These are phyloP conservation scores for Cataglyphis hispanica DNA, from an alignment of 1,140 invertebrate genomes.

Conservation along the genomic window DNA sequence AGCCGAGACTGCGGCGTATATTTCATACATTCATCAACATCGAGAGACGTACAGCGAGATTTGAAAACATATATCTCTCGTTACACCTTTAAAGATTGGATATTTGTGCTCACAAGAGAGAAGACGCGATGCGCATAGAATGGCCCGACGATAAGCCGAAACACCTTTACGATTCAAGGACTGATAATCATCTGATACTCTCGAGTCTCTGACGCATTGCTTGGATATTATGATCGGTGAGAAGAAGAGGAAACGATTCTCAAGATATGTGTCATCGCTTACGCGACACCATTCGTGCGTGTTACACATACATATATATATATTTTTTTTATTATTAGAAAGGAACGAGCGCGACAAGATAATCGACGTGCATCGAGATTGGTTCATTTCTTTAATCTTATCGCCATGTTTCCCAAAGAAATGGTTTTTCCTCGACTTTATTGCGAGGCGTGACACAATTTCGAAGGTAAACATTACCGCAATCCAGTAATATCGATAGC, in stretches of 20 bases:
- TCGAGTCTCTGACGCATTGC: conserved; percentile 3
- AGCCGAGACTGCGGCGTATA: not conserved
- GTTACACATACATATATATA: not conserved
- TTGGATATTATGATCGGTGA: conserved; percentile 6
- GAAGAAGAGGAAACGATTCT: conserved; percentile 2
- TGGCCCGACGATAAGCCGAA: conserved; percentile 32
- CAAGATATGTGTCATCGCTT: not conserved
- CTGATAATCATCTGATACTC: conserved; percentile 36
- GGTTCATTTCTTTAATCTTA: conserved; percentile 60
- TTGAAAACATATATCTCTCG: not conserved
- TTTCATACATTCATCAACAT: conserved; percentile 4
- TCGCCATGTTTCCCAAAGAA: conserved; percentile 44
- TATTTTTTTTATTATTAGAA: conserved; percentile 23
- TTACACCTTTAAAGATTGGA: conserved; percentile 17
- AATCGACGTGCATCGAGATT: conserved; percentile 58
- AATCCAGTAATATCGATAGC: not conserved
- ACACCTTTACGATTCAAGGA: conserved; percentile 13
- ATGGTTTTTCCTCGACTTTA: too few species aligned
- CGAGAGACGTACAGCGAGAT: not conserved
- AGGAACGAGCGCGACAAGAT: conserved; percentile 47
- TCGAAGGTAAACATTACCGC: not conserved
- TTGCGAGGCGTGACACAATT: not conserved
- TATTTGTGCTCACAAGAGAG: not conserved
- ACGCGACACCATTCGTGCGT: conserved; percentile 4
- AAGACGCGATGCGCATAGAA: conserved; percentile 38